Evolutionary conservation across 1,140 invertebrate species (phyloP), one percentile per base, ranked within the genome.

Genomic region (Bombus balteatus): DNA sequence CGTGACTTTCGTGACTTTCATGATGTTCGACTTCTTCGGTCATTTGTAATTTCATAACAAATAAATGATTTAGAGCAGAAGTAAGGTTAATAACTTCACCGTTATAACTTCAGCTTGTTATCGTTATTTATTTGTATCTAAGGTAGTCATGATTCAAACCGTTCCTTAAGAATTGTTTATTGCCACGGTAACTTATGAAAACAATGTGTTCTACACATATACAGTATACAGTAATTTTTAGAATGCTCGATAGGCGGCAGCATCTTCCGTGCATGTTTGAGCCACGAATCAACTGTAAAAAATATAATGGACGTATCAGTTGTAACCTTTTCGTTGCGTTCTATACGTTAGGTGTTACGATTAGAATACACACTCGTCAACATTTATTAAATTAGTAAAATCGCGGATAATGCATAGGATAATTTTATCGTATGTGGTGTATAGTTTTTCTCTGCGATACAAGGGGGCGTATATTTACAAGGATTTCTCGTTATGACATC

Each of bases 151-250:
- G 32, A 85, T 73, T 80, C 43, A 80, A 85, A 80, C 53, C 8
- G n/a, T 22, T 5, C 32, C 39, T 3, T 12, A 22, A 78, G n/a
- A n/a, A 65, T 65, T 81, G 47, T 65, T 85, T 80, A 79, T 89
- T 62, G 74, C 18, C 87, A 89, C 88, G 75, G 53, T 66, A 83
- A 81, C 76, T 34, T 2, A 72, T 32, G 28, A 39, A 41, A 53
- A 53, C 15, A 18, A 73, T 2, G 34, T 57, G 10, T n/a, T 34
- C 34, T 25, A 71, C 3, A 8, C 13, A 43, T 43, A 43, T 43
- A 43, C 43, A 5, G 43, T 13, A 43, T 32, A 28, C 22, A 34
- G 53, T 83, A 41, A 43, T 83, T 47, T 41, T 8, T 6, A 0
- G 4, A 53, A 37, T 47, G 13, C 5, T 71, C n/a, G 10, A 2